Evolutionary conservation across 2,113 vertebrate species (phyloP).

Genomic region (Ardeotis arabs): DNA sequence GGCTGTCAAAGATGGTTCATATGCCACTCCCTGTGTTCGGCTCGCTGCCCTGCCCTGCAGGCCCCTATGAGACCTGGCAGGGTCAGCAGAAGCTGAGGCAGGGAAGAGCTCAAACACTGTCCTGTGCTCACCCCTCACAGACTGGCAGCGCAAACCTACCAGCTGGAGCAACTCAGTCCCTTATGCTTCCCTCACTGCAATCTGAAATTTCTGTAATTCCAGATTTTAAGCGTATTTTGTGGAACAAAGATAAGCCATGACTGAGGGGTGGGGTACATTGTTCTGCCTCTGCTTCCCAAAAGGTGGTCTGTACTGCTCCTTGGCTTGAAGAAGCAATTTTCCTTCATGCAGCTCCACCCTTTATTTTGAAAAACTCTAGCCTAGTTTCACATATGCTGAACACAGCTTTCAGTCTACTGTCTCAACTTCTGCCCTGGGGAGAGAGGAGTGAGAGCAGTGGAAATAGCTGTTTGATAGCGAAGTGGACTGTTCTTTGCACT

Average conservation of each 20-base stretch:
- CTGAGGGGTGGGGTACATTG: rapidly evolving
- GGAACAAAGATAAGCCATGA: not conserved
- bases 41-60: rapidly evolving
- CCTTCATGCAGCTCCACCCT: not conserved
- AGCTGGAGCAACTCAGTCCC: not conserved
- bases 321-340: not conserved
- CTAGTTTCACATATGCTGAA: not conserved
- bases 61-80: rapidly evolving
- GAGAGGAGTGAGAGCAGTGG: not conserved
- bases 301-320: not conserved
- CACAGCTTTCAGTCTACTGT: not conserved
- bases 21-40: rapidly evolving
- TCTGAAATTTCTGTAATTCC: not conserved
- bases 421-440: not conserved
- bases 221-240: not conserved
- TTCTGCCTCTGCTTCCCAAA: not conserved
- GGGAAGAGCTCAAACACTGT: not conserved
- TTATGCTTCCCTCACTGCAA: rapidly evolving
- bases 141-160: not conserved
- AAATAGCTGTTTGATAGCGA: not conserved
- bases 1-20: not conserved
- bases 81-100: not conserved
- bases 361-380: not conserved
- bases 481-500: not conserved
- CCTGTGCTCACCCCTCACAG: not conserved